These are phyloP conservation scores for Sebastes hubbsi DNA, from an alignment of 2,797 vertebrate genomes.

Conservation along the genomic window DNA sequence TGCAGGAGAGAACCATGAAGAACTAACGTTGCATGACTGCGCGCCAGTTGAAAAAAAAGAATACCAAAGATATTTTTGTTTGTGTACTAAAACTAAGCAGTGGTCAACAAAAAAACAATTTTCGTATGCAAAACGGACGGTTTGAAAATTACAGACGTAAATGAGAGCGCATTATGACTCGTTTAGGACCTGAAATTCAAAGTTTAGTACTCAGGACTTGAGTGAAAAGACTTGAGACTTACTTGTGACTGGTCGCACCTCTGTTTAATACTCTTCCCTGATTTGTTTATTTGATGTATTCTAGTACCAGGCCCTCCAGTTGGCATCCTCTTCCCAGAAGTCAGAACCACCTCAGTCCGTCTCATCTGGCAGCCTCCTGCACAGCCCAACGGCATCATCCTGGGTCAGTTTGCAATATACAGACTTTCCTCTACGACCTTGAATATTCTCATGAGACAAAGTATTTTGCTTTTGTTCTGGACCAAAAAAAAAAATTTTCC, in stretches of 20 bases:
- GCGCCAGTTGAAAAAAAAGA: too few species aligned
- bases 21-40: too few species aligned
- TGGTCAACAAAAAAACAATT: too few species aligned
- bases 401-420: constrained; percentile 83
- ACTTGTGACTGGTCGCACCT: neutral
- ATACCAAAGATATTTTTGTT: too few species aligned
- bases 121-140: accelerated
- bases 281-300: neutral
- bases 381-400: constrained; percentile 93
- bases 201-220: accelerated
- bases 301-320: constrained; percentile 94
- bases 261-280: neutral
- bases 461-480: neutral
- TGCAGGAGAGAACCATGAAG: accelerated
- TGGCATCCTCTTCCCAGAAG: constrained; percentile 97
- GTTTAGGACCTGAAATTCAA: too few species aligned
- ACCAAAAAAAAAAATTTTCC: neutral
- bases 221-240: neutral
- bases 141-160: too few species aligned
- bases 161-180: too few species aligned
- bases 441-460: neutral
- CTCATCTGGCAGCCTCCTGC: constrained; percentile 95
- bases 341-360: constrained; percentile 91
- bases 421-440: neutral
- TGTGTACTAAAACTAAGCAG: too few species aligned